A percentile compares a stretch with the other conserved stretches of the same genome.
Evolutionary conservation across 2,113 vertebrate genomes (phyloP).

Genomic region (Gasterosteus aculeatus): DNA sequence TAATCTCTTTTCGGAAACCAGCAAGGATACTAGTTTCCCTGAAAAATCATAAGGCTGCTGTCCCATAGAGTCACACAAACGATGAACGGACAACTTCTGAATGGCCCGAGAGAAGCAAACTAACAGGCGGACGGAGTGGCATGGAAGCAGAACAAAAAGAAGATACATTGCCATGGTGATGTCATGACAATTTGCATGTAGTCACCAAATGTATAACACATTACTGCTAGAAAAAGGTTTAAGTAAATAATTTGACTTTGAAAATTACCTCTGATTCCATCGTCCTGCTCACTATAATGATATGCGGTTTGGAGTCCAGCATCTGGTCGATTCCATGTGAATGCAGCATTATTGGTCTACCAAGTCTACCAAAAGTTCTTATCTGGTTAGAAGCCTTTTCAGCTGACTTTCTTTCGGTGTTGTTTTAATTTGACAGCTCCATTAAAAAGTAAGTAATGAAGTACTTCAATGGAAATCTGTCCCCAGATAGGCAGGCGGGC

Average conservation of each 20-base stretch:
- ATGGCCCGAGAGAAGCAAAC: neutral
- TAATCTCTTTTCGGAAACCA: neutral
- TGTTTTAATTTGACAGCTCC: conserved; percentile 8
- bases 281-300: neutral
- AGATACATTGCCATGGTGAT: neutral
- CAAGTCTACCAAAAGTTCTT: neutral
- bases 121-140: neutral
- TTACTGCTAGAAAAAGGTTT: neutral
- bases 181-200: neutral
- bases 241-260: neutral
- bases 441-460: neutral
- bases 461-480: neutral
- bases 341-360: conserved; percentile 8
- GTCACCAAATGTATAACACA: too few species aligned
- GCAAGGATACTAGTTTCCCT: conserved; percentile 3
- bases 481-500: conserved; percentile 8
- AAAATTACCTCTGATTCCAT: neutral
- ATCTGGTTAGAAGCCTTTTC: neutral
- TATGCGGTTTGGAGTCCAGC: neutral
- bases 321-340: conserved; percentile 1
- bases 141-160: neutral
- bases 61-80: neutral
- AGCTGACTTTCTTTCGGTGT: conserved; percentile 8
- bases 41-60: neutral
- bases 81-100: neutral